Evolutionary conservation across 2,797 vertebrate genomes (phyloP).

Genomic region (Poecile montanus): DNA sequence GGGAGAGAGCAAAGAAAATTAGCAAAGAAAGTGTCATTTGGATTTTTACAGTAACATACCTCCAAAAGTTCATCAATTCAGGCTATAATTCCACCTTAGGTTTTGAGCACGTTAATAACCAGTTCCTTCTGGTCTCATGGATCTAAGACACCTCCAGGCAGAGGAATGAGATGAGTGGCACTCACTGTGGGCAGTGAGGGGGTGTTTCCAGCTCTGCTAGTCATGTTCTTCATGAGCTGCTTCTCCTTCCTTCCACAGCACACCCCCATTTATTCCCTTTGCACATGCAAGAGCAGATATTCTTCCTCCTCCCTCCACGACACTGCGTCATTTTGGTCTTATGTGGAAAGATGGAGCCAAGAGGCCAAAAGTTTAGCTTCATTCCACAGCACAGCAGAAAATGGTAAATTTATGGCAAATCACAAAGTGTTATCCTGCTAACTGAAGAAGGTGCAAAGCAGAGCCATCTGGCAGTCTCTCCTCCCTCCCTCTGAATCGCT

Average conservation of each 20-base stretch:
- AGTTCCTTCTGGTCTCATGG: not conserved
- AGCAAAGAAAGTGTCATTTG: not conserved
- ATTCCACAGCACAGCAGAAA: not conserved
- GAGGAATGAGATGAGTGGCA: not conserved
- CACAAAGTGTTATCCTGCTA: slow-evolving; percentile 4
- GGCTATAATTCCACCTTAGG: not conserved
- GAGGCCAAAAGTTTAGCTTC: slow-evolving; percentile 19
- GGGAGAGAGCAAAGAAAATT: not conserved
- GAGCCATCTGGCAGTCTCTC: slow-evolving; percentile 59
- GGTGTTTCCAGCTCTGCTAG: slow-evolving; percentile 16
- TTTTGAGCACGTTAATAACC: not conserved
- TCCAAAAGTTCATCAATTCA: not conserved
- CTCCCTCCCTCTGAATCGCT: slow-evolving; percentile 26
- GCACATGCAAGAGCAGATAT: not conserved
- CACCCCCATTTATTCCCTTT: not conserved
- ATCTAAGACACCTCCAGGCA: not conserved
- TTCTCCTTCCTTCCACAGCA: not conserved
- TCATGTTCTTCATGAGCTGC: not conserved
- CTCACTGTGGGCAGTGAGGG: slow-evolving; percentile 28
- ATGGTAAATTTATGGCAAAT: slow-evolving; percentile 9
- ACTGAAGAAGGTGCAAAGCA: slow-evolving; percentile 47
- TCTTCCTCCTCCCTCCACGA: not conserved
- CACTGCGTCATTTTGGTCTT: not conserved
- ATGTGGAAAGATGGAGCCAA: not conserved
- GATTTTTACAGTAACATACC: not conserved